Percentiles rank a stretch among this genome's conserved stretches.
phyloP scores from a whole-genome alignment of 2,113 vertebrate genomes.

The Phylloscopus trochilus region DNA sequence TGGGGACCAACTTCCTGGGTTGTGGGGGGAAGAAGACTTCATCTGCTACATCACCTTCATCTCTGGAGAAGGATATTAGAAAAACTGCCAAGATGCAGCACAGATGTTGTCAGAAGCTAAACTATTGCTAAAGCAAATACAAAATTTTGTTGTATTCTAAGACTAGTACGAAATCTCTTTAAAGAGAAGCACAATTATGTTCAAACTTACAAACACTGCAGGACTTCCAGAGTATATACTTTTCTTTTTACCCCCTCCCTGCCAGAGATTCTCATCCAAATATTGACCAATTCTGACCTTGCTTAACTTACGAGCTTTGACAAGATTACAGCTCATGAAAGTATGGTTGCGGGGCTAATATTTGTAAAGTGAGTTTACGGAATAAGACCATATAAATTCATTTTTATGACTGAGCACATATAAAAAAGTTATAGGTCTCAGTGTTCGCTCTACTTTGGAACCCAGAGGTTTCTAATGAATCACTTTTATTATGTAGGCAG shows the following conservation, averaged over 20 bases:
- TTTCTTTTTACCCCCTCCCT: background rate
- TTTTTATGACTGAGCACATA: conserved; percentile 72
- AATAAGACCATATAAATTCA: conserved; percentile 64
- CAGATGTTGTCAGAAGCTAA: background rate
- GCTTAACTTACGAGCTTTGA: conserved; percentile 41
- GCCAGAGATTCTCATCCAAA: background rate
- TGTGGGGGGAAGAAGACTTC: background rate
- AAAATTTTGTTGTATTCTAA: background rate
- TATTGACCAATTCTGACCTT: conserved; percentile 57
- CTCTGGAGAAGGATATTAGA: background rate
- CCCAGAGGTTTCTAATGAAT: conserved; percentile 70
- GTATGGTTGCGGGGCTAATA: conserved; percentile 47
- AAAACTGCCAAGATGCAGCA: background rate
- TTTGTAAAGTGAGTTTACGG: conserved; percentile 62
- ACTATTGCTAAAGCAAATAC: background rate
- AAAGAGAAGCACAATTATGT: background rate
- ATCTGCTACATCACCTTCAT: background rate
- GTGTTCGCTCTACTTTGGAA: conserved; percentile 65
- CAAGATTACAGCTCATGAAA: conserved; percentile 54
- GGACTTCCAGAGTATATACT: background rate
- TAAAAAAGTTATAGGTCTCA: conserved; percentile 68
- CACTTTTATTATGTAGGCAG: conserved; percentile 70
- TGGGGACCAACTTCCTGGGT: background rate
- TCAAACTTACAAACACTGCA: background rate
- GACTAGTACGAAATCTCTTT: background rate